Evolutionary conservation across 2,888 invertebrate genomes (phyloP).

Genomic region (Strigamia maritima): DNA sequence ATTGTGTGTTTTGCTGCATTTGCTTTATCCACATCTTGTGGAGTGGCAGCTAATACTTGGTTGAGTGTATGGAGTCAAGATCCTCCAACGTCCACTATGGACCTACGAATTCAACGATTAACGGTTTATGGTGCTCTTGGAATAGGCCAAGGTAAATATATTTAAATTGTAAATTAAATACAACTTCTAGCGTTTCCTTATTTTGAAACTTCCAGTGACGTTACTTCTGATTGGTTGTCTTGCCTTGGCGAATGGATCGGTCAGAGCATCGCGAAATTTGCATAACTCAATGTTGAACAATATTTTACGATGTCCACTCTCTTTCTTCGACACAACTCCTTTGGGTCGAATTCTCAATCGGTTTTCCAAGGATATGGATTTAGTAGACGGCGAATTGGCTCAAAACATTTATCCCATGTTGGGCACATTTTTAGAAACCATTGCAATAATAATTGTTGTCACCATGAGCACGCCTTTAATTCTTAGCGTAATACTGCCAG

Average conservation of each 20-base stretch:
- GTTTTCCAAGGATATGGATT: slow-evolving; percentile 66
- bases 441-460: slow-evolving; percentile 48
- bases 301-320: slow-evolving; percentile 56
- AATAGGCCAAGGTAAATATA: slow-evolving; percentile 67
- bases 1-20: slow-evolving; percentile 73
- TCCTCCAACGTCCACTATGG: slow-evolving; percentile 47
- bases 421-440: slow-evolving; percentile 48
- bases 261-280: slow-evolving; percentile 47
- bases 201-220: slow-evolving; percentile 2
- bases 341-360: no score
- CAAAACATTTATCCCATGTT: slow-evolving; percentile 69
- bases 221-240: slow-evolving; percentile 45
- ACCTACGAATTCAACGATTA: slow-evolving; percentile 71
- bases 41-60: slow-evolving; percentile 74
- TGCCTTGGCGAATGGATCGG: slow-evolving; percentile 46
- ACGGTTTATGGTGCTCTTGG: slow-evolving; percentile 88
- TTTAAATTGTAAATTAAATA: background rate
- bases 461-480: slow-evolving; percentile 50
- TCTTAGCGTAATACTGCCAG: slow-evolving; percentile 47
- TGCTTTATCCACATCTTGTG: slow-evolving; percentile 61
- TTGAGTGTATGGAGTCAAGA: slow-evolving; percentile 42
- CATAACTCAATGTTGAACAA: slow-evolving; percentile 45
- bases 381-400: slow-evolving; percentile 63
- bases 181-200: slow-evolving; percentile 5
- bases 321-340: slow-evolving; percentile 75